Conservation (phyloP, 2,113 vertebrate genomes). For the Rhineura floridana region DNA sequence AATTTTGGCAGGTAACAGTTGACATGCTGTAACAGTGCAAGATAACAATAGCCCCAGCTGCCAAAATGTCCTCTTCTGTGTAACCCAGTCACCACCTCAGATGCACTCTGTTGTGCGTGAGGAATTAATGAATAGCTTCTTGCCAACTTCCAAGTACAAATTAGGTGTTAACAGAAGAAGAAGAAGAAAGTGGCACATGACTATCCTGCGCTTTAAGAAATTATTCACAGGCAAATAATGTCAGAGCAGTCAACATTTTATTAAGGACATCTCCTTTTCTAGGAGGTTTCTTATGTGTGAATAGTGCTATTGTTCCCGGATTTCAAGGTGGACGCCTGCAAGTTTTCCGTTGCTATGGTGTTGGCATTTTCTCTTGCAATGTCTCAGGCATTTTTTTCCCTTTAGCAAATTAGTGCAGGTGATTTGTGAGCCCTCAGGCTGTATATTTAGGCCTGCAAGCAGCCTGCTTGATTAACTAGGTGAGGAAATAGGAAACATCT, state of each 20-base stretch:
- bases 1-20: neutral
- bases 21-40: neutral
- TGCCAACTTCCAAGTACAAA: constrained; percentile 37
- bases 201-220: constrained; percentile 32
- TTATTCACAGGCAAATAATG: constrained; percentile 25
- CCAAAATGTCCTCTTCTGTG: neutral
- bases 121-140: neutral
- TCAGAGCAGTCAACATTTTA: constrained; percentile 61
- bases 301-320: constrained; percentile 69
- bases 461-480: constrained; percentile 27
- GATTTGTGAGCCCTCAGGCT: constrained; percentile 42
- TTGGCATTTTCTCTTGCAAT: constrained; percentile 64
- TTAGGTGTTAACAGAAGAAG: constrained; percentile 13
- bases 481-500: constrained; percentile 30
- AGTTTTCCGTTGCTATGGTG: constrained; percentile 73
- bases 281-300: constrained; percentile 48
- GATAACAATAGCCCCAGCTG: neutral
- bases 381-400: constrained; percentile 53
- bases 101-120: neutral
- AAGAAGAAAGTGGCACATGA: constrained; percentile 23
- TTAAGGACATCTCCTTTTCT: constrained; percentile 46
- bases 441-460: neutral
- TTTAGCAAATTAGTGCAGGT: constrained; percentile 65
- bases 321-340: constrained; percentile 73
- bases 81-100: neutral